phyloP scores from a whole-genome alignment of 53 echinoderm and acorn worm genomes.

The Stichopus horrens region DNA sequence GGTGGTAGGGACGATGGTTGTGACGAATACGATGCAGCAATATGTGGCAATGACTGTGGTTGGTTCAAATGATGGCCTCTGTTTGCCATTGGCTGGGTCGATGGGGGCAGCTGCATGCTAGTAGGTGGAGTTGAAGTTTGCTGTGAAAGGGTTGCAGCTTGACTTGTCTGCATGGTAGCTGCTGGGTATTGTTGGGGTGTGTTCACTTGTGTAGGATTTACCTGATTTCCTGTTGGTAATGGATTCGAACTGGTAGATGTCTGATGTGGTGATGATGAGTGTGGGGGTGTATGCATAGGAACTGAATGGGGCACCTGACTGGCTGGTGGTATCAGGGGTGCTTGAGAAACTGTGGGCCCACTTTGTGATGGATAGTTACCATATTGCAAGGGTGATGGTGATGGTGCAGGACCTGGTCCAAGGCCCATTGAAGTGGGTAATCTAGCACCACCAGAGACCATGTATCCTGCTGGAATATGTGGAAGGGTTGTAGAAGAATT shows the following conservation, averaged over 20 bases:
- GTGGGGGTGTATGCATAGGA: not conserved
- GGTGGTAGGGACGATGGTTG: not conserved
- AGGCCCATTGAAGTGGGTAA: not conserved
- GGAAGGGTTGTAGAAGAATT: not conserved
- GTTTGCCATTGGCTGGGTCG: not conserved
- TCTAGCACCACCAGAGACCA: not conserved
- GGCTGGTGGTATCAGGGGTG: not conserved
- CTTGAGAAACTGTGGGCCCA: not conserved
- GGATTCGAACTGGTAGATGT: not conserved
- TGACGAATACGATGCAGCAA: not conserved
- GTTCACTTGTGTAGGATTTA: not conserved
- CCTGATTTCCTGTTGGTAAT: not conserved
- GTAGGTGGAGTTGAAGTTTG: not conserved
- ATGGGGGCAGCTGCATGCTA: not conserved
- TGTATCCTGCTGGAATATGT: not conserved
- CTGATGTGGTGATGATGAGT: not conserved
- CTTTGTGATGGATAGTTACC: not conserved
- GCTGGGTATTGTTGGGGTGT: not conserved
- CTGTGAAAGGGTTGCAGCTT: not conserved
- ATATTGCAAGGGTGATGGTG: not conserved
- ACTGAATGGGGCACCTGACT: not conserved
- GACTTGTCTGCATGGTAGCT: not conserved
- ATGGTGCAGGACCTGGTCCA: constrained; percentile 6
- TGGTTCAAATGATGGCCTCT: constrained; percentile 4
- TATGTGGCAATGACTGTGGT: not conserved